phyloP scores from a whole-genome alignment of 2,888 invertebrate genomes.

The Dione juno region DNA sequence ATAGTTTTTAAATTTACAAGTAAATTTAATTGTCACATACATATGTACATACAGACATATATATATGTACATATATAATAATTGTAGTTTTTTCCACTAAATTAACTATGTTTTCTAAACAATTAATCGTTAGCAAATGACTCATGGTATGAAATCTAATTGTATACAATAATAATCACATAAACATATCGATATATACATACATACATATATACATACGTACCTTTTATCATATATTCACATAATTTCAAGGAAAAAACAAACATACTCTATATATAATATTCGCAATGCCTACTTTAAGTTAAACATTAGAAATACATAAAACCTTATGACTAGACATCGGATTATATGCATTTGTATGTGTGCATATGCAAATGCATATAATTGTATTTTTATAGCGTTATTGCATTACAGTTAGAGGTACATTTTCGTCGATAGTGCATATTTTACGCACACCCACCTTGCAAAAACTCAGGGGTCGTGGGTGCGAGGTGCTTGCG shows the following conservation, averaged over 20 bases:
- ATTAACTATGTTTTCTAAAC: not conserved
- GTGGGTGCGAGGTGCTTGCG: no score
- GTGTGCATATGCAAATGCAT: no score
- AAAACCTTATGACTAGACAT: not conserved
- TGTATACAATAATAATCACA: not conserved
- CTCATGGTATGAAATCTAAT: conserved; percentile 9
- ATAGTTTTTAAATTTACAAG: no score
- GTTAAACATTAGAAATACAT: not conserved
- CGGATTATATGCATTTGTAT: no score
- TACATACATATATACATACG: not conserved
- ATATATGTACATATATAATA: no score
- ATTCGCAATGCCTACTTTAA: conserved; percentile 8
- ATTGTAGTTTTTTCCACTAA: conserved; percentile 1
- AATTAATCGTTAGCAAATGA: conserved; percentile 18
- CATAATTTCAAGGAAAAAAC: conserved; percentile 6
- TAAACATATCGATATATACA: no score
- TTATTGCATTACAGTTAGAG: no score
- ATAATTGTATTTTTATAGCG: no score
- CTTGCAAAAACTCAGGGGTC: not conserved
- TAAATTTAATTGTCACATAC: no score
- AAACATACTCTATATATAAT: not conserved
- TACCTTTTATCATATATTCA: conserved; percentile 8
- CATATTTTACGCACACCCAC: no score
- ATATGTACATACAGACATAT: no score
- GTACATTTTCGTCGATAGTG: no score